Percentiles rank a stretch among this genome's conserved stretches.
Evolutionary conservation across 1,140 invertebrate species (phyloP).

Genomic region (Aphidius gifuensis): DNA sequence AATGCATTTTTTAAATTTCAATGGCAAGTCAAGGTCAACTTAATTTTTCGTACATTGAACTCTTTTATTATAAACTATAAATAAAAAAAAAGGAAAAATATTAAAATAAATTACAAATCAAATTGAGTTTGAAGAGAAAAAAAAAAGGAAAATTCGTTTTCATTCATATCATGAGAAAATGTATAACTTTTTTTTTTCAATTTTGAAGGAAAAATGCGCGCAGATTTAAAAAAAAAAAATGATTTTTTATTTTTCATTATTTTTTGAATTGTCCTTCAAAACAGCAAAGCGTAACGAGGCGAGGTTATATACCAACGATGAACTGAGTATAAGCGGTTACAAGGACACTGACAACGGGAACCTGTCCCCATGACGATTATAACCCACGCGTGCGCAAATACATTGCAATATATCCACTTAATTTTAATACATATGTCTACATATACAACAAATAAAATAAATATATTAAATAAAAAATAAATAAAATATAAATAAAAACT

Average conservation of each 20-base stretch:
- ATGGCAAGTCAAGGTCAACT: no score
- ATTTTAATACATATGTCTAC: no score
- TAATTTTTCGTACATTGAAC: no score
- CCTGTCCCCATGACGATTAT: conserved; percentile 14
- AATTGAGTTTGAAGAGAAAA: neutral
- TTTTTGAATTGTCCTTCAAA: conserved; percentile 7
- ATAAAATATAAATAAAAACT: neutral
- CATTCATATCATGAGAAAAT: neutral
- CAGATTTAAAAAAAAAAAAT: neutral
- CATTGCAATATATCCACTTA: no score
- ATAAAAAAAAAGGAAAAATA: no score
- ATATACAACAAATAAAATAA: no score
- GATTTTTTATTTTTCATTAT: neutral
- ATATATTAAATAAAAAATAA: neutral
- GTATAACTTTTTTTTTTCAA: neutral
- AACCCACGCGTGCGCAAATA: conserved; percentile 7
- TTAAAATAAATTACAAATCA: no score
- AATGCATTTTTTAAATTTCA: no score
- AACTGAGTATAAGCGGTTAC: conserved; percentile 4
- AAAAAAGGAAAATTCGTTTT: neutral
- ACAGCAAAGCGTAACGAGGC: conserved; percentile 13
- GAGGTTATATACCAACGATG: conserved; percentile 10
- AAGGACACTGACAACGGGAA: conserved; percentile 13
- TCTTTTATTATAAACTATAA: no score
- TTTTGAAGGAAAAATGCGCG: neutral